These are phyloP conservation scores for Brachionichthys hirsutus DNA, from an alignment of 2,113 vertebrate species.

Conservation along the genomic window DNA sequence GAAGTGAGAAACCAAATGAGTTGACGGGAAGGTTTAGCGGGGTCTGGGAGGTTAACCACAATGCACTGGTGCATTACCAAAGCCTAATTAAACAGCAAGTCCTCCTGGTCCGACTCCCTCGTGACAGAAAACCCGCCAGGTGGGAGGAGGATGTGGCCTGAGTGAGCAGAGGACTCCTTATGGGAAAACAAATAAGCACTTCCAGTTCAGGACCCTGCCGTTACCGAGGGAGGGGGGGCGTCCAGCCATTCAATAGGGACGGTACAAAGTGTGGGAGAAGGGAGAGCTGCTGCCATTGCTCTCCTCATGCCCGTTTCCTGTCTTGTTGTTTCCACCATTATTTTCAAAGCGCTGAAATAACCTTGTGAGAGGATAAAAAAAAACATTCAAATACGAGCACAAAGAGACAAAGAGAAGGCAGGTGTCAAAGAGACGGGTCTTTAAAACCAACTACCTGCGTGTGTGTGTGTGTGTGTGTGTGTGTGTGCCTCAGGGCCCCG, in stretches of 20 bases:
- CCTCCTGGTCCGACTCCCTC: conserved; percentile 47
- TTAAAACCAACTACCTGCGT: no score
- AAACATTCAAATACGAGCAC: conserved; percentile 34
- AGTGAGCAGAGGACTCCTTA: conserved; percentile 36
- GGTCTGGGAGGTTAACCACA: conserved; percentile 66
- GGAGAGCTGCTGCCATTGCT: no score
- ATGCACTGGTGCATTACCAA: conserved; percentile 70
- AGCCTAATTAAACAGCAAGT: conserved; percentile 74
- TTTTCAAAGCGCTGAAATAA: conserved; percentile 38
- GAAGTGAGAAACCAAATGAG: conserved; percentile 47
- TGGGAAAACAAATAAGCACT: conserved; percentile 51
- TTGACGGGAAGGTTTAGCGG: conserved; percentile 51
- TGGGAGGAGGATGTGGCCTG: conserved; percentile 6
- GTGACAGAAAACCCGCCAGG: conserved; percentile 35
- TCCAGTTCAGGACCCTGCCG: conserved; percentile 52
- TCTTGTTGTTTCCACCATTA: conserved; percentile 16
- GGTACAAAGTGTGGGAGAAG: conserved; percentile 5
- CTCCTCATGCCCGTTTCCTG: not conserved
- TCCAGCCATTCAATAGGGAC: not conserved
- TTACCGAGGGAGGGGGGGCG: conserved; percentile 17
- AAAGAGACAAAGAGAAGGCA: conserved; percentile 37
- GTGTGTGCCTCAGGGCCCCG: no score
- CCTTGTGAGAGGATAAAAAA: conserved; percentile 39
- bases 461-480: no score
- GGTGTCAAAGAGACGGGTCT: conserved; percentile 38